Evolutionary conservation across 2,888 invertebrate species (phyloP), one percentile per base, ranked within the genome.

Genomic region (Ceraclea dissimilis): DNA sequence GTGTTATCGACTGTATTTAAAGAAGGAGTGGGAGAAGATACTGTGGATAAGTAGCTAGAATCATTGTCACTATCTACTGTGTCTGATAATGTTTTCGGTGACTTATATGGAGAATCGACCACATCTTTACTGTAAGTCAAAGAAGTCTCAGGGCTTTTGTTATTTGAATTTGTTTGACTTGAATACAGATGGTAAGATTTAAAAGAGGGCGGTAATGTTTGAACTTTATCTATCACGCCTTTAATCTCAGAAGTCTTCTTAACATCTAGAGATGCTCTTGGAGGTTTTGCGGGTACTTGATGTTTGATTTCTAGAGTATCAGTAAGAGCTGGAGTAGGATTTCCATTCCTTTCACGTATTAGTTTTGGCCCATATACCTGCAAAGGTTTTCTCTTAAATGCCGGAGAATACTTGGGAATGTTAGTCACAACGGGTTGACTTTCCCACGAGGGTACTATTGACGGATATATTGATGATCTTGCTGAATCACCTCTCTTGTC

Each of bases 31-130:
- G 86, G 90, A 21, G 91, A 90, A 62, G 83, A 82, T 59, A 84
- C 85, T 61, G 86, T 83, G 2, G 88, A 88, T 63, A 87, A 81
- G 68, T 84, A 85, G 68, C 87, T 87, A 4, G 91, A 92, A 70
- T 93, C 92, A 66, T 90, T 90, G 69, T 92, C 92, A 65, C 88
- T 88, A 64, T 89, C 89, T 63, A 85, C 82, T 65, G 57, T 26
- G 21, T 62, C 62, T 21, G 54, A 54, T 8, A 58, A 62, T 17
- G 34, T 52, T 48, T 60, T 62, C 16, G 46, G 20, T 11, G 52
- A 49, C 31, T 53, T 60, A 39, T 55, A 51, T 10, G 57, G 39
- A 46, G 55, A 43, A 21, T 56, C 56, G 16, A 56, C 51, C 6
- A 61, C 71, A 70, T 60, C 71, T 66, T 58, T 72, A 69, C 62